Base-by-base conservation (phyloP, 2,888 invertebrate species). In the Hirtodrosophila histrioides region DNA sequence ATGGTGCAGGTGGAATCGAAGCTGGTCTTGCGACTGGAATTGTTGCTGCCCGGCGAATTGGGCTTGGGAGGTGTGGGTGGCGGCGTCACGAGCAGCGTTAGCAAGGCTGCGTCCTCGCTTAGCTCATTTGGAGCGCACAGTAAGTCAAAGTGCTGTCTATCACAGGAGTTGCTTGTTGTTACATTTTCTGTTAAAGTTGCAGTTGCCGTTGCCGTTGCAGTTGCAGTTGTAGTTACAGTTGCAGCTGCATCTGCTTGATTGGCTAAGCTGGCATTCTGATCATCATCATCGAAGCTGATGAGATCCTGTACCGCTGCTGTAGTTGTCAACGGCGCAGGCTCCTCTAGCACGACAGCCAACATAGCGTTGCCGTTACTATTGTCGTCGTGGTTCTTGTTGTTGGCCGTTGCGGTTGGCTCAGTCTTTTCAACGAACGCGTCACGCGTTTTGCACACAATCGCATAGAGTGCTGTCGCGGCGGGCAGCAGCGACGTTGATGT, bases 1-100 rank as follows among this genome's bases (percentile, higher is more conserved):
- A 91, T 89, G 6, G 91, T 92, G 75, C 92, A 92, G 62, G 91
- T 91, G 11, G 92, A 92, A 75, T 92, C 92, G 43, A 92, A 91
- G 75, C 92, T 92, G 2, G 92, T 92, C 78, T 92, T 92, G 23
- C 92, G 89, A 72, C 91, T 92, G 0, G 91, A 91, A 54, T 78
- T 89, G 41, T 89, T 89, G 50, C 91, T 90, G 41, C 81, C 82
- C 4, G 87, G 85, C 3, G 82, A 81, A 45, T 60, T 54, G 27
- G 88, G 88, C 29, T 84, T 84, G 40, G 74, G 74, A n/a, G 83
- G 79, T 3, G 87, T 84, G 9, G 88, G 72, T 2, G 90, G 89
- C 9, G 86, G 78, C n/a, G 87, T 72, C 3, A 55, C 63, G 7
- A 73, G 45, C 45, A 82, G 45, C 11, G 75, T 57, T 17, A 75